A percentile compares a stretch with the other conserved stretches of the same genome.
Evolutionary conservation across 2,797 vertebrate genomes (phyloP).

Genomic region (Nasua narica): DNA sequence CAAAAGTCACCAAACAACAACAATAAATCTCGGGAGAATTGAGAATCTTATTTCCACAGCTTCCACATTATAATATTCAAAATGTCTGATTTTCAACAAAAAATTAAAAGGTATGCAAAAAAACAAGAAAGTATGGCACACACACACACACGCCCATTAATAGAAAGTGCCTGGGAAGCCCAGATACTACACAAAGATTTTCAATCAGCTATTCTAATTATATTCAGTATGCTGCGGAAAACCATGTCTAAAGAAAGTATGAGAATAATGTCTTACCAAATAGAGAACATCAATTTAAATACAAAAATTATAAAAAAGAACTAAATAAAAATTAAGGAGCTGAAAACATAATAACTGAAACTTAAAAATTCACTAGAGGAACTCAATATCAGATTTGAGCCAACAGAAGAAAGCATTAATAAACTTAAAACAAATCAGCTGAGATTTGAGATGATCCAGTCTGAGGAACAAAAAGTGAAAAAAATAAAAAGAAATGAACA

Average conservation of each 20-base stretch:
- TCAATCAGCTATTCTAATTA: neutral
- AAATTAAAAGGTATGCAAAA: neutral
- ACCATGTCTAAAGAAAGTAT: neutral
- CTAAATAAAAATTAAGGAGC: neutral
- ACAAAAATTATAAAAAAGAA: neutral
- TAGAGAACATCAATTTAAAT: neutral
- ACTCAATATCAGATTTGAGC: neutral
- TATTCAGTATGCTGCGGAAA: neutral
- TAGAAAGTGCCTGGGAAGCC: neutral
- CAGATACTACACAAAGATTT: neutral
- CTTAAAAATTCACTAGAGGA: neutral
- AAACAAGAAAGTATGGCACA: neutral
- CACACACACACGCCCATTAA: neutral
- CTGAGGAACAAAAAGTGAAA: neutral
- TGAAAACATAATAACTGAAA: neutral
- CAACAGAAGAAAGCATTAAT: neutral
- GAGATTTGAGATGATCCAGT: neutral
- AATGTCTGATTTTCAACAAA: neutral
- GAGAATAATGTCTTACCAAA: neutral
- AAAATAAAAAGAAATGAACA: neutral
- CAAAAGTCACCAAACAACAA: neutral
- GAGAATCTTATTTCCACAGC: neutral
- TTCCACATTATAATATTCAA: neutral
- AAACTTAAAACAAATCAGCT: neutral
- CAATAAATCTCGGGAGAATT: neutral